Evolutionary conservation across 2,888 invertebrate genomes (phyloP).

Genomic region (Ernsta delagoae): DNA sequence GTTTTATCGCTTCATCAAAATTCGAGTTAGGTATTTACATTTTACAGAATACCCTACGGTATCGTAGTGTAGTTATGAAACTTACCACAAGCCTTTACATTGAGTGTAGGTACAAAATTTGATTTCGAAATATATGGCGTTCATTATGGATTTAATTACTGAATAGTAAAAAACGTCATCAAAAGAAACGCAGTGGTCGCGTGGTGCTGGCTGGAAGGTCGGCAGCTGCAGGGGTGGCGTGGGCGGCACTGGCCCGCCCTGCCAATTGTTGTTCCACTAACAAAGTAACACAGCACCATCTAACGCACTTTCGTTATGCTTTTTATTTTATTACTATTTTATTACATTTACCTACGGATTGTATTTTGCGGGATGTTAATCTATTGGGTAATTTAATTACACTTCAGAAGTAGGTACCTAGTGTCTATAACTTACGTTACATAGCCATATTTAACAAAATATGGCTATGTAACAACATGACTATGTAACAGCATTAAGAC

Average conservation of each 20-base stretch:
- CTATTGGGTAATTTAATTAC: constrained; percentile 1
- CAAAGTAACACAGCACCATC: constrained; percentile 46
- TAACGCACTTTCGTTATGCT: constrained; percentile 49
- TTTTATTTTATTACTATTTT: constrained; percentile 44
- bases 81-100: no score
- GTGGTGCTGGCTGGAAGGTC: constrained; percentile 10
- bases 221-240: constrained; percentile 51
- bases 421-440: no score
- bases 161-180: not conserved
- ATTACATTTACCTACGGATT: constrained; percentile 37
- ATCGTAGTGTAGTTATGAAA: no score
- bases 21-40: no score
- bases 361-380: constrained; percentile 4
- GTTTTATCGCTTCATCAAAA: no score
- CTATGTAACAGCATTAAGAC: no score
- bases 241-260: constrained; percentile 64
- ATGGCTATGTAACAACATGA: no score
- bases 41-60: no score
- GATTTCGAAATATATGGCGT: not conserved
- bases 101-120: no score
- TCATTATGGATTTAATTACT: not conserved
- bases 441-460: no score
- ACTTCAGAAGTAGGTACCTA: not conserved
- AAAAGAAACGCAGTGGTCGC: not conserved
- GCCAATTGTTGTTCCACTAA: constrained; percentile 53